phyloP scores from a whole-genome alignment of 2,113 vertebrate genomes.

The Lamprologus ornatipinnis region DNA sequence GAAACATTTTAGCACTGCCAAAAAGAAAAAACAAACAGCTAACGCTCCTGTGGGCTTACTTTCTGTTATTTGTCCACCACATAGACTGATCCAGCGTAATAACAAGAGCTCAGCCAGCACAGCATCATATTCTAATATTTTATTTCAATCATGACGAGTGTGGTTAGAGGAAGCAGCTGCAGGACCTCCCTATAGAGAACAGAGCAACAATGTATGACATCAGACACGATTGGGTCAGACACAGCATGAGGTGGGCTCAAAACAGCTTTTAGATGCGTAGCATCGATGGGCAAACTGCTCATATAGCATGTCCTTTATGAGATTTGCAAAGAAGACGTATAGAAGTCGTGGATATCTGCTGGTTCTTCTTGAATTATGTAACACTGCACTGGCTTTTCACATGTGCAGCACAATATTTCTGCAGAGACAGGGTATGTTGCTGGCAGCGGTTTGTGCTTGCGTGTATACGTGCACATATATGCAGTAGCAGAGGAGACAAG shows the following conservation, averaged over 20 bases:
- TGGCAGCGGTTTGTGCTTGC: neutral
- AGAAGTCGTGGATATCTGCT: neutral
- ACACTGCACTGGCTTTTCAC: neutral
- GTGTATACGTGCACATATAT: neutral
- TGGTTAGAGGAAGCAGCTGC: neutral
- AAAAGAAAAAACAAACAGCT: neutral
- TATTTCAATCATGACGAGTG: accelerated
- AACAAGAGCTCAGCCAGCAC: neutral
- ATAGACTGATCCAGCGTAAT: neutral
- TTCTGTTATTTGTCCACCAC: neutral
- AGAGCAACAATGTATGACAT: neutral
- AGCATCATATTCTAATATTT: neutral
- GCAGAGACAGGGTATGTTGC: neutral
- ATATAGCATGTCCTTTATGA: neutral
- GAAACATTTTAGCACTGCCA: neutral
- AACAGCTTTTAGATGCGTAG: neutral
- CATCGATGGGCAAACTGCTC: neutral
- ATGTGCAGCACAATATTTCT: neutral
- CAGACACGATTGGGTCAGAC: neutral
- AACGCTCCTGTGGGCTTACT: neutral
- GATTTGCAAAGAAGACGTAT: neutral
- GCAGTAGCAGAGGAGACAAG: neutral
- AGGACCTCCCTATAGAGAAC: neutral
- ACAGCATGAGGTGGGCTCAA: neutral
- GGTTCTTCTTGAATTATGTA: neutral